Percentiles rank a stretch among this genome's conserved stretches.
phyloP scores from a whole-genome alignment of 2,888 invertebrate genomes.

The Archaeoteleia sp. region DNA sequence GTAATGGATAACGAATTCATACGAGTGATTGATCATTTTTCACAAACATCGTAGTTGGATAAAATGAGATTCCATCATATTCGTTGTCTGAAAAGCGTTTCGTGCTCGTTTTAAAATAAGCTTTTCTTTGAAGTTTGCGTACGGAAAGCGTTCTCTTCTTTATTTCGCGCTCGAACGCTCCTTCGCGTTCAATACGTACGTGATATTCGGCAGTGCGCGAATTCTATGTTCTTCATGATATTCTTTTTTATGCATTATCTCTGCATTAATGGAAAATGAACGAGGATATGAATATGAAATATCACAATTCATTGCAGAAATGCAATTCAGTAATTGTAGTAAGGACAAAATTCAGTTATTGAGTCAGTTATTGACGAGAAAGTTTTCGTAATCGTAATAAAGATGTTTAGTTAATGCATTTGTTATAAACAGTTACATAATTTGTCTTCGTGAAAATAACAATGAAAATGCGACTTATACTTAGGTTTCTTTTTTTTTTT shows the following conservation, averaged over 20 bases:
- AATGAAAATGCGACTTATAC: no score
- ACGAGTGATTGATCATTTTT: slow-evolving; percentile 61
- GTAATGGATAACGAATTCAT: slow-evolving; percentile 42
- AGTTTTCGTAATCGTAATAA: no score
- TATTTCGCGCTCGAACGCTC: slow-evolving; percentile 62
- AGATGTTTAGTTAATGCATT: no score
- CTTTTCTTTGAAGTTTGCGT: slow-evolving; percentile 69
- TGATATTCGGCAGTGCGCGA: slow-evolving; percentile 35
- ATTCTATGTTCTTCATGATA: slow-evolving; percentile 37
- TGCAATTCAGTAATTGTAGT: no score
- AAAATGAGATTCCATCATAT: slow-evolving; percentile 68
- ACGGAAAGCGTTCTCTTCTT: slow-evolving; percentile 62
- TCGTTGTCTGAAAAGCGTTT: slow-evolving; percentile 67
- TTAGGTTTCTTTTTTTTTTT: no score
- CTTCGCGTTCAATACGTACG: slow-evolving; percentile 44
- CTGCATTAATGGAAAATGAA: slow-evolving; percentile 32
- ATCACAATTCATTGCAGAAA: no score
- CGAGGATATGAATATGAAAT: no score
- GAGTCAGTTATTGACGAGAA: no score
- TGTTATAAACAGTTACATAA: no score
- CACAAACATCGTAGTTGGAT: slow-evolving; percentile 59
- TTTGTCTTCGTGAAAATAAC: no score
- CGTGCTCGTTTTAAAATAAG: slow-evolving; percentile 71
- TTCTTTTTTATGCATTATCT: slow-evolving; percentile 36
- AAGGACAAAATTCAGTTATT: no score